Percentiles rank a stretch among this genome's conserved stretches.
phyloP scores from a whole-genome alignment of 2,113 vertebrate genomes.

The Etia nguti region DNA sequence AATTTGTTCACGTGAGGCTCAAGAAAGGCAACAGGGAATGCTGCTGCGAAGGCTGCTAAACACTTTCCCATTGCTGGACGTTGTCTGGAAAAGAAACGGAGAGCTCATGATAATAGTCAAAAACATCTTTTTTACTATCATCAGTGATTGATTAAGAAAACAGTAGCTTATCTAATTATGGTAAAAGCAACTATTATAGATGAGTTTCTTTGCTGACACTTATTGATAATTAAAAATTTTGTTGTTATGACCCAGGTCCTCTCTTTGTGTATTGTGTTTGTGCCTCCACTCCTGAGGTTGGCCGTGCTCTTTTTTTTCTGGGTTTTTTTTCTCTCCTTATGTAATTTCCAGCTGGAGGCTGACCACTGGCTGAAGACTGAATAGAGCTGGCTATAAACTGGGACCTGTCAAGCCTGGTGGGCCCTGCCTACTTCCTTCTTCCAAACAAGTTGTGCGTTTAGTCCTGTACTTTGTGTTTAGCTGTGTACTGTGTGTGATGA shows the following conservation, averaged over 20 bases:
- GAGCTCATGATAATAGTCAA: background rate
- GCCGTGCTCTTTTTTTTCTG: background rate
- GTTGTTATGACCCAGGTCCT: too few relatives aligned
- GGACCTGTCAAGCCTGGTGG: background rate
- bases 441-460: too few relatives aligned
- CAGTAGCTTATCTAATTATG: background rate
- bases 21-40: slow-evolving; percentile 92
- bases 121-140: background rate
- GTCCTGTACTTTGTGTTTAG: too few relatives aligned
- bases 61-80: slow-evolving; percentile 90
- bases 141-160: too few relatives aligned
- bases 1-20: slow-evolving; percentile 89
- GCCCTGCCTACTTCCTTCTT: too few relatives aligned
- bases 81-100: slow-evolving; percentile 72
- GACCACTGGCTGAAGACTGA: background rate
- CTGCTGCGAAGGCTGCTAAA: slow-evolving; percentile 88
- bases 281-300: too few relatives aligned
- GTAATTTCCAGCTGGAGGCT: too few relatives aligned
- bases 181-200: background rate
- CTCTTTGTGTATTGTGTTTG: too few relatives aligned
- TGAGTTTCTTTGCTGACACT: too few relatives aligned
- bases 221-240: too few relatives aligned
- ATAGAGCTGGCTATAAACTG: background rate
- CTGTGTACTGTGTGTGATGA: too few relatives aligned
- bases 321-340: background rate